Percentiles rank a stretch among this genome's conserved stretches.
Evolutionary conservation across 2,113 vertebrate genomes (phyloP).

Genomic region (Catagonus wagneri): DNA sequence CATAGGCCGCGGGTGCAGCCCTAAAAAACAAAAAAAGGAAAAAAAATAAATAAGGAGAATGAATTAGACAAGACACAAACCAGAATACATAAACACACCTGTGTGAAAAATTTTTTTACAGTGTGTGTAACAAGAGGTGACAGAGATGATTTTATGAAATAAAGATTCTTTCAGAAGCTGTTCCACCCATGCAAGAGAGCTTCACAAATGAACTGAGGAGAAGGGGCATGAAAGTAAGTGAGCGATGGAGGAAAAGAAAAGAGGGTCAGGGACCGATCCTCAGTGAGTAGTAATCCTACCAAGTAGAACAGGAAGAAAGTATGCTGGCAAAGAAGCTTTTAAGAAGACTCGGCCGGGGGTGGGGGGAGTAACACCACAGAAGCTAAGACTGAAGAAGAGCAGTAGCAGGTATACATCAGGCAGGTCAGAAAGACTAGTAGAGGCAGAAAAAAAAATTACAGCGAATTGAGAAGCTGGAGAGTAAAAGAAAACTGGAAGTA

Average conservation of each 20-base stretch:
- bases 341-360: not conserved
- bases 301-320: constrained; percentile 2
- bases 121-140: constrained; percentile 15
- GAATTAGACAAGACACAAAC: constrained; percentile 14
- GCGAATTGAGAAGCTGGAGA: constrained; percentile 33
- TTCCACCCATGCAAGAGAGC: constrained; percentile 5
- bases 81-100: not conserved
- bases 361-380: not conserved
- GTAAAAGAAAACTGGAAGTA: constrained; percentile 47
- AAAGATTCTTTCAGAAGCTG: constrained; percentile 61
- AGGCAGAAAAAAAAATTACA: constrained; percentile 60
- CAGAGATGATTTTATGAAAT: constrained; percentile 40
- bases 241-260: not conserved
- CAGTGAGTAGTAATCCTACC: not conserved
- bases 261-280: not conserved
- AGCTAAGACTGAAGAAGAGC: constrained; percentile 7
- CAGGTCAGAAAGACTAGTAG: not conserved
- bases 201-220: constrained; percentile 43
- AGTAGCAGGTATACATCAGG: not conserved
- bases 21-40: no score
- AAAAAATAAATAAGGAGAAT: not conserved
- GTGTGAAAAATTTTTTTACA: not conserved
- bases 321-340: not conserved
- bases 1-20: no score
- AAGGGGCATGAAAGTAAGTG: constrained; percentile 48